Evolutionary conservation across 2,113 vertebrate species (phyloP).

Genomic region (Rynchops niger): DNA sequence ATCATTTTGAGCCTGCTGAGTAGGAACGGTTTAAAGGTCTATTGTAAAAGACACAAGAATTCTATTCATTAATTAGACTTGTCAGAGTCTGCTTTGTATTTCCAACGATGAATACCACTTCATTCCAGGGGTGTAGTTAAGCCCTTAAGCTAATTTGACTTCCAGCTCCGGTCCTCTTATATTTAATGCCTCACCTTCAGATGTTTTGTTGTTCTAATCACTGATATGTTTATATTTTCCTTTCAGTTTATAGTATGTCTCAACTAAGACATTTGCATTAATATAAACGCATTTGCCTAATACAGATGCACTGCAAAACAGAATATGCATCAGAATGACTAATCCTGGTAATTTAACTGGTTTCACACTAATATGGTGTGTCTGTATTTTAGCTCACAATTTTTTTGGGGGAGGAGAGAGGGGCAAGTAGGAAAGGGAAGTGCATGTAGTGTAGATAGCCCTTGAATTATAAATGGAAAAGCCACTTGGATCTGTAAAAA

Average conservation of each 20-base stretch:
- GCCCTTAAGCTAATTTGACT: slow-evolving; percentile 53
- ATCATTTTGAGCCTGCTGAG: slow-evolving; percentile 25
- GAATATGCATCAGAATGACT: neutral
- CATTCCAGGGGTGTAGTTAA: slow-evolving; percentile 47
- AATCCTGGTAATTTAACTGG: neutral
- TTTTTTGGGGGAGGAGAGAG: neutral
- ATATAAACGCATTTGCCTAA: neutral
- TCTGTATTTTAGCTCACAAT: neutral
- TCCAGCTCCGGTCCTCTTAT: neutral
- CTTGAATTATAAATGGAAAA: neutral
- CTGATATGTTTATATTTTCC: neutral
- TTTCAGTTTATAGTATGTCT: neutral
- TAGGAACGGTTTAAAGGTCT: slow-evolving; percentile 50
- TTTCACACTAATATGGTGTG: neutral
- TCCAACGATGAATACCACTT: slow-evolving; percentile 51
- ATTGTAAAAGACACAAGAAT: slow-evolving; percentile 61
- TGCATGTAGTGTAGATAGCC: neutral
- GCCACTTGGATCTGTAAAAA: neutral
- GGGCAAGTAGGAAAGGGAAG: neutral
- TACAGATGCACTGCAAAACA: neutral
- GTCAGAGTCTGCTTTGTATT: slow-evolving; percentile 46
- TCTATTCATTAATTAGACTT: slow-evolving; percentile 67
- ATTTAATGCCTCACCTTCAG: slow-evolving; percentile 24
- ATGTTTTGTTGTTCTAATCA: neutral
- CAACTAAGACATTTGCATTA: neutral